phyloP scores from a whole-genome alignment of 2,888 invertebrate genomes.

The Tiliacea aurago region DNA sequence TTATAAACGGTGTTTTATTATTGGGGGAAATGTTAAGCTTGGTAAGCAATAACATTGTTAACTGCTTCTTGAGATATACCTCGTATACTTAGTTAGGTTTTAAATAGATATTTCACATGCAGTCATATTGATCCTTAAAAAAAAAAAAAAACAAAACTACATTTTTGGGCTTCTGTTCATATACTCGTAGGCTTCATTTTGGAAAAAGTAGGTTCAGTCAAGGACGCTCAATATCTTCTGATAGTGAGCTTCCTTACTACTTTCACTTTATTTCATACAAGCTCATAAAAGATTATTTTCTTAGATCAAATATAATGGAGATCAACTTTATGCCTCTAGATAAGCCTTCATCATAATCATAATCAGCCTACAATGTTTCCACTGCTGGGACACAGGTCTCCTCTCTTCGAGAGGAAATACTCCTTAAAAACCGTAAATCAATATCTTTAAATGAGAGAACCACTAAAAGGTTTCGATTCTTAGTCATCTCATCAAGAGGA shows the following conservation, averaged over 20 bases:
- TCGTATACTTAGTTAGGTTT: background rate
- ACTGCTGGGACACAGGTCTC: too few species aligned
- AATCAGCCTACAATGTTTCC: too few species aligned
- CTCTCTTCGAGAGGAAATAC: too few species aligned
- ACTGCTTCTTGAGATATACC: background rate
- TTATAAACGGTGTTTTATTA: slow-evolving; percentile 14
- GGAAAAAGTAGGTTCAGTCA: background rate
- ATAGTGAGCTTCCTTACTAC: too few species aligned
- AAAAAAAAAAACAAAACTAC: too few species aligned
- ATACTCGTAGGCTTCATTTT: background rate
- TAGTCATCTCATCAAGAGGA: background rate
- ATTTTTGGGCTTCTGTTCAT: background rate
- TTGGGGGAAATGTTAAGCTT: background rate
- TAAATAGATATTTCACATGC: background rate
- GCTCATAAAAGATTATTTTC: background rate
- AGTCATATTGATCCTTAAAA: background rate
- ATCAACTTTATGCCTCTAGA: too few species aligned
- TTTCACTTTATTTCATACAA: background rate
- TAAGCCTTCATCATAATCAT: too few species aligned
- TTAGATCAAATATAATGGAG: background rate
- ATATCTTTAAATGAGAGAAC: background rate
- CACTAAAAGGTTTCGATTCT: background rate
- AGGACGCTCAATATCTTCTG: background rate
- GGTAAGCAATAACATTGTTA: background rate
- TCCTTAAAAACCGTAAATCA: background rate